Evolutionary conservation across 2,113 vertebrate species (phyloP).

Genomic region (Trogon surrucura): DNA sequence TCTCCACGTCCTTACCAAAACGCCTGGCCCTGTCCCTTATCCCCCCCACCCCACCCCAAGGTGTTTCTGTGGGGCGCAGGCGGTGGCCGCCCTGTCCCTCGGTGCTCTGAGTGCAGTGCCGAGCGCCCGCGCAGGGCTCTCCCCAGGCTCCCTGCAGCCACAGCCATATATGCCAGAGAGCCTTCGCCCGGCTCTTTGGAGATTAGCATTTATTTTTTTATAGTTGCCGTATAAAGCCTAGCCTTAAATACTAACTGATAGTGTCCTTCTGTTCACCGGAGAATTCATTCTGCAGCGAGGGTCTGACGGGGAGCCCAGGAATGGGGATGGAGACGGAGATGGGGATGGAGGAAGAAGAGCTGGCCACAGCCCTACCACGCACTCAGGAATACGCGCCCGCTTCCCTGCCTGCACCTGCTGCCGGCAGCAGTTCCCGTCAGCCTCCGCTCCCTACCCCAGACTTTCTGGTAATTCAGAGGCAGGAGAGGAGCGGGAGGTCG

Average conservation of each 20-base stretch:
- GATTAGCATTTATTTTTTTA: conserved; percentile 61
- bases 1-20: conserved; percentile 2
- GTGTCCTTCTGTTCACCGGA: conserved; percentile 16
- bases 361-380: not conserved
- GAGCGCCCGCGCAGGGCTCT: not conserved
- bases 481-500: not conserved
- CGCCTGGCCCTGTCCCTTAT: not conserved
- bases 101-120: not conserved
- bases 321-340: not conserved
- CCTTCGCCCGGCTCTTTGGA: not conserved
- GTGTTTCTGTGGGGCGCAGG: not conserved
- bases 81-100: not conserved
- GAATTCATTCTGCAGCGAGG: not conserved
- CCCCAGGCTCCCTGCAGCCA: not conserved
- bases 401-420: conserved; percentile 25
- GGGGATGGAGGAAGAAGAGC: not conserved
- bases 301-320: not conserved
- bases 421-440: not conserved
- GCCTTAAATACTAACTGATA: conserved; percentile 69
- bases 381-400: conserved; percentile 57
- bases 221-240: conserved; percentile 42
- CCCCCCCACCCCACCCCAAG: not conserved
- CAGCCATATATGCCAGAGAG: conserved; percentile 18
- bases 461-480: conserved; percentile 18
- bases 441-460: not conserved